Evolutionary conservation across 2,113 vertebrate species (phyloP), one percentile per base, ranked within the genome.

Genomic region (Ictalurus punctatus): DNA sequence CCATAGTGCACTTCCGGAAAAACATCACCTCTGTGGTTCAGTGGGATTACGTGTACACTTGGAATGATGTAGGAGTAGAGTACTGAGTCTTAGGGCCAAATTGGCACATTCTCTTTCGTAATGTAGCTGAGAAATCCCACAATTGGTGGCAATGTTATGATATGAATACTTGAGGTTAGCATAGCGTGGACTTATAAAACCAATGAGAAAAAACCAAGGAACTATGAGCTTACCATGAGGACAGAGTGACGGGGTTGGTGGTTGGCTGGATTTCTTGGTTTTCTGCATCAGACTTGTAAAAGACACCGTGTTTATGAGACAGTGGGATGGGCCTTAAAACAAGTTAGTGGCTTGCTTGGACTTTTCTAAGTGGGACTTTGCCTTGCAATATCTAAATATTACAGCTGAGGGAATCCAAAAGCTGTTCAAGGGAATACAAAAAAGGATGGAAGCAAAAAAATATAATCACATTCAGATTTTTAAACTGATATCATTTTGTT

Each of bases 261-360:
- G 79, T 19, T 58, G 58, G 74, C 63, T 52, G 52, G 40, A 40
- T 48, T 25, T 59, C 21, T 14, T 34, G n/a, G 54, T 44, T 91
- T 86, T 89, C 58, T 30, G 27, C 44, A 44, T 79, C 27, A 67
- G 44, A 86, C 7, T 9, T 86, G 9, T 37, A 17, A 58, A n/a
- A 30, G 54, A 44, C 16, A 78, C 65, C 17, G 73, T 71, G 56
- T 83, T 27, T 54, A 78, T 30, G n/a, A 58, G 23, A 52, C 30
- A 27, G n/a, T 40, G 12, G 17, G 74, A 59, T 19, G 23, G 59
- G 44, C 83, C 7, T n/a, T 40, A 63, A 86, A 58, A 58, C 73
- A 89, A 86, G 73, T 40, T 56, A 65, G 65, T 58, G 83, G 86
- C 63, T 89, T 82, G n/a, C 71, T 71, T 86, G 65, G 85, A 79